Evolutionary conservation across 1,140 invertebrate genomes (phyloP), one percentile per base, ranked within the genome.

Genomic region (Orchesella cincta): DNA sequence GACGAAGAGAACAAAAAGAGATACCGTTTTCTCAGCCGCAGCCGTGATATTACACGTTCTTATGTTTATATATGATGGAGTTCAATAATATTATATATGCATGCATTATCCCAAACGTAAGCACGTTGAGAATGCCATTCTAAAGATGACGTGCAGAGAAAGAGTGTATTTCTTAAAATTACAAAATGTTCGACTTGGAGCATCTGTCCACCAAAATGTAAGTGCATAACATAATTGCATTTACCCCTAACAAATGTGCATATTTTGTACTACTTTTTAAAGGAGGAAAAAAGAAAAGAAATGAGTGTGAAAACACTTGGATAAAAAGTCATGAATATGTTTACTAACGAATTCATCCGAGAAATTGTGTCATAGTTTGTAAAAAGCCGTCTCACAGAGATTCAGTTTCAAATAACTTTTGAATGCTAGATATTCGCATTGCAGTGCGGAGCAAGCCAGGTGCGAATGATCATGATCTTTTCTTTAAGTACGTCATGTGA

Each of bases 301-400:
- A n/a, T 62, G 54, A 14, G 54, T 14, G n/a, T 67, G 33, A 29
- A 67, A 8, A 67, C 31, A 57, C 33, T 5, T n/a, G 31, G 28
- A 29, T 33, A 67, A 67, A 29, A 67, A 29, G 31, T 29, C 31
- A 29, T 67, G 52, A 57, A 57, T 16, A 31, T 31, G 62, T 67
- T 31, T 67, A 29, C 62, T 67, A 67, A 67, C 26, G 62, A 67
- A 67, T 67, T 67, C 62, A 67, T 29, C 62, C 14, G 8, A 33
- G 26, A 67, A 67, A 31, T 67, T 67, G 62, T 67, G 62, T 67
- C 62, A 67, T 67, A 67, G 8, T 67, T 67, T 57, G 54, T 23
- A 8, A 16, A 57, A 23, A 5, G 3, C n/a, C n/a, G n/a, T 26
- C 12, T 57, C 26, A 57, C 5, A 57, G 26, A 46, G 8, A 46